Conservation (phyloP, 2,888 invertebrate genomes). For the Nephrotoma appendiculata region DNA sequence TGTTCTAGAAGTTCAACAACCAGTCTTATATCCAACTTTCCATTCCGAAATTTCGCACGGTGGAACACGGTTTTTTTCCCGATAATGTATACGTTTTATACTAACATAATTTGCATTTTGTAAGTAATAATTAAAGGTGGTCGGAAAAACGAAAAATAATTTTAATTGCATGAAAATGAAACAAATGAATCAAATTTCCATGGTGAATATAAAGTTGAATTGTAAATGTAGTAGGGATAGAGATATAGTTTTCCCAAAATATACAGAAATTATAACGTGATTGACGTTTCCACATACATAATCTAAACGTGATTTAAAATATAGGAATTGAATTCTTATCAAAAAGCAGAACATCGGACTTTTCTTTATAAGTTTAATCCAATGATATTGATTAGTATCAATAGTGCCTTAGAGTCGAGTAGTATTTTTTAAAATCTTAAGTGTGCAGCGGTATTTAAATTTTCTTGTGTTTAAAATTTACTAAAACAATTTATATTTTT, state of each 20-base stretch:
- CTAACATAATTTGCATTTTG: background rate
- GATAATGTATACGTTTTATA: background rate
- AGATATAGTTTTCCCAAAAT: background rate
- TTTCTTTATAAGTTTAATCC: background rate
- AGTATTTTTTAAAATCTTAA: background rate
- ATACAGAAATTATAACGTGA: background rate
- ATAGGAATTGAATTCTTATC: background rate
- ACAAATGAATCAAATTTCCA: background rate
- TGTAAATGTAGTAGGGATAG: background rate
- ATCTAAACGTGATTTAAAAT: background rate
- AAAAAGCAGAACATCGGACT: background rate
- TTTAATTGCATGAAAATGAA: background rate
- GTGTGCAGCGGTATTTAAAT: background rate
- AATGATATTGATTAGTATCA: background rate
- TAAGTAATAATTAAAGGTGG: background rate
- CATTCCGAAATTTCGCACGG: background rate
- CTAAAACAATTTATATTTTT: background rate
- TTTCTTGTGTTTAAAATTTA: background rate
- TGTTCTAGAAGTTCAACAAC: background rate
- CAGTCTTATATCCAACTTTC: background rate
- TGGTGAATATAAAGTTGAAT: background rate
- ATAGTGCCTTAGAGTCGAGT: background rate
- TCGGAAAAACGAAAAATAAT: background rate
- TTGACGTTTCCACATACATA: background rate
- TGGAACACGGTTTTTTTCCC: background rate